Conservation (phyloP, 2,797 vertebrate species). For the Diplodus puntazzo region DNA sequence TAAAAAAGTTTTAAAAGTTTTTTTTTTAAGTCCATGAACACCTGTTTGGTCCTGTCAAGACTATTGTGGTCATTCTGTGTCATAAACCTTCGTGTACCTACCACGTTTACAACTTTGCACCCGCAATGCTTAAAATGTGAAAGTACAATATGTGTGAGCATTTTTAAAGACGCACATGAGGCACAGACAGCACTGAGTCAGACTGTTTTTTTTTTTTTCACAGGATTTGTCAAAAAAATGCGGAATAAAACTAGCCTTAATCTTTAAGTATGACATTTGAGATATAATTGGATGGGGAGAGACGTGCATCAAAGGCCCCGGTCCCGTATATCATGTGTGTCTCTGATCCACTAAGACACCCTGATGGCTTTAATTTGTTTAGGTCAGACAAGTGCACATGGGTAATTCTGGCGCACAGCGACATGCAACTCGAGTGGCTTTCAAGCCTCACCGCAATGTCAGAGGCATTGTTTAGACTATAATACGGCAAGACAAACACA, state of each 20-base stretch:
- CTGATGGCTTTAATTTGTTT: constrained; percentile 60
- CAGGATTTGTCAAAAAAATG: constrained; percentile 1
- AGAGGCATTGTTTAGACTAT: constrained; percentile 61
- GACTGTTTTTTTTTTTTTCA: neutral
- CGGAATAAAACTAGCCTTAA: constrained; percentile 5
- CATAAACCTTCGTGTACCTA: neutral
- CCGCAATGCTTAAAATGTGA: no score
- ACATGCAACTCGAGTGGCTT: constrained; percentile 43
- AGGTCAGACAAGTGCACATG: constrained; percentile 51
- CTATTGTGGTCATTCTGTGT: neutral
- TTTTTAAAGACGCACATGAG: neutral
- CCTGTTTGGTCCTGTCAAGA: neutral
- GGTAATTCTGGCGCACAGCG: constrained; percentile 22
- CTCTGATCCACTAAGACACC: constrained; percentile 44
- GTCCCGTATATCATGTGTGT: neutral
- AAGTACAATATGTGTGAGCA: neutral
- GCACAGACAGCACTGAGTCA: neutral
- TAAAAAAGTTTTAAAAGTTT: neutral
- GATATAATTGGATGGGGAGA: constrained; percentile 24
- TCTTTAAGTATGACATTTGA: constrained; percentile 19
- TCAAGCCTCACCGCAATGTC: constrained; percentile 53
- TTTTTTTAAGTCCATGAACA: neutral
- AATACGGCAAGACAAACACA: constrained; percentile 69
- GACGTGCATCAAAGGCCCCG: constrained; percentile 22
- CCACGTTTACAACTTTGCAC: neutral